Evolutionary conservation across 2,888 invertebrate genomes (phyloP).

Genomic region (Scaeva pyrastri): DNA sequence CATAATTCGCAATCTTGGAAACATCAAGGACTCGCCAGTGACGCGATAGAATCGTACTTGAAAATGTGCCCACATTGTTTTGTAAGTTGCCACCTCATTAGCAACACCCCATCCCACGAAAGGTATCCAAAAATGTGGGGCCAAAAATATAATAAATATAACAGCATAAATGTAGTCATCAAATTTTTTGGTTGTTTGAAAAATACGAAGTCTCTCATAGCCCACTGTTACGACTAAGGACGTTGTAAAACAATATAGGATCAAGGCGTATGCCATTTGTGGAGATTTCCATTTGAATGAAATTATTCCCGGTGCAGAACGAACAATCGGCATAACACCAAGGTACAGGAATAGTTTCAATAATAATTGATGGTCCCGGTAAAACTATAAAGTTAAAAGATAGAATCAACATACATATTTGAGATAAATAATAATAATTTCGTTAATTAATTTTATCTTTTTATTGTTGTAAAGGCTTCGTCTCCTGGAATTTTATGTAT

Average conservation of each 20-base stretch:
- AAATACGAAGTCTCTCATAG: conserved; percentile 86
- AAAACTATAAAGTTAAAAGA: conserved; percentile 84
- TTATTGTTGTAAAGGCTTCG: no score
- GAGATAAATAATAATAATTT: no score
- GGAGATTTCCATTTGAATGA: conserved; percentile 87
- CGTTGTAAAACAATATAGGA: conserved; percentile 86
- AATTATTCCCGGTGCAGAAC: conserved; percentile 85
- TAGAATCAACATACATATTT: not conserved
- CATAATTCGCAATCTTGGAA: conserved; percentile 86
- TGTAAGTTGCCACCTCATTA: conserved; percentile 87
- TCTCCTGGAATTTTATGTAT: not conserved
- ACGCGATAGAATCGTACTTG: conserved; percentile 87
- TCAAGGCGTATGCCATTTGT: conserved; percentile 87
- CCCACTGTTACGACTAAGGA: conserved; percentile 86
- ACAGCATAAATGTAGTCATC: conserved; percentile 89
- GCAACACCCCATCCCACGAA: conserved; percentile 89
- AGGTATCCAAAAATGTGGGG: conserved; percentile 88
- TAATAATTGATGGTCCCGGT: conserved; percentile 87
- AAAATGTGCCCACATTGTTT: conserved; percentile 88
- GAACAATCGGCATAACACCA: conserved; percentile 88
- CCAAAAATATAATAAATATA: conserved; percentile 87
- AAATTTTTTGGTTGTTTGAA: conserved; percentile 86
- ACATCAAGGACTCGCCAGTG: conserved; percentile 86
- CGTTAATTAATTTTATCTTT: no score
- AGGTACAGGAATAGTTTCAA: conserved; percentile 86